A percentile compares a stretch with the other conserved stretches of the same genome.
These are phyloP conservation scores for Sinosuthora webbiana DNA, from an alignment of 2,113 vertebrate genomes.

Conservation along the genomic window DNA sequence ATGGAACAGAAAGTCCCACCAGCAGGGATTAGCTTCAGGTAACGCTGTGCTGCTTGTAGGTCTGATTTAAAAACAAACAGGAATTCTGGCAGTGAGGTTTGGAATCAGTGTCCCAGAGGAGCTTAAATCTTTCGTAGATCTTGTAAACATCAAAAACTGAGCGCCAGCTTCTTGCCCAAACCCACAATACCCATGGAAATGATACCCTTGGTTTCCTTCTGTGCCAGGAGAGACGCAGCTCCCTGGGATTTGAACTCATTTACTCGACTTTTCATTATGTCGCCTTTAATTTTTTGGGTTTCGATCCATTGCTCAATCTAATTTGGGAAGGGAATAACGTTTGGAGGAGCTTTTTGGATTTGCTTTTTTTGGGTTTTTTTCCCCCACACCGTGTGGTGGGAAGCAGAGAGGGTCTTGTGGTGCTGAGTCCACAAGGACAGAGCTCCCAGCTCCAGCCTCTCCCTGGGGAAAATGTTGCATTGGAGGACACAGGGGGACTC, in stretches of 20 bases:
- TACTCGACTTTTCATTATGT: not conserved
- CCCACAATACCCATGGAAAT: accelerated
- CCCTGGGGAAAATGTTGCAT: accelerated
- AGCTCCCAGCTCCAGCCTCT: not conserved
- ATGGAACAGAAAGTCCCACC: not conserved
- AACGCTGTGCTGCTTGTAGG: not conserved
- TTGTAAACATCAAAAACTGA: accelerated
- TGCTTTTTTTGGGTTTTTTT: not conserved
- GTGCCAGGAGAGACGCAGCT: not conserved
- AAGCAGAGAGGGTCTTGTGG: not conserved
- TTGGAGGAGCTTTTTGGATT: not conserved
- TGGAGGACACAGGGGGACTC: not conserved
- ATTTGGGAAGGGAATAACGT: not conserved
- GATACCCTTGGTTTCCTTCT: not conserved
- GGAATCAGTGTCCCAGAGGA: not conserved
- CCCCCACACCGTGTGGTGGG: accelerated
- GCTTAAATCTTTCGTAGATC: not conserved
- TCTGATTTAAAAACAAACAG: accelerated
- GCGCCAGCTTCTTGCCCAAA: not conserved
- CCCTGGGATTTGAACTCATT: not conserved
- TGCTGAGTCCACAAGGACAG: not conserved
- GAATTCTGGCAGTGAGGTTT: not conserved
- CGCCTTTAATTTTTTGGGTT: not conserved
- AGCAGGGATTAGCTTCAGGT: not conserved
- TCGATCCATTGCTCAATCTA: accelerated